phyloP scores from a whole-genome alignment of 2,888 invertebrate genomes.

The Amorpha juglandis region DNA sequence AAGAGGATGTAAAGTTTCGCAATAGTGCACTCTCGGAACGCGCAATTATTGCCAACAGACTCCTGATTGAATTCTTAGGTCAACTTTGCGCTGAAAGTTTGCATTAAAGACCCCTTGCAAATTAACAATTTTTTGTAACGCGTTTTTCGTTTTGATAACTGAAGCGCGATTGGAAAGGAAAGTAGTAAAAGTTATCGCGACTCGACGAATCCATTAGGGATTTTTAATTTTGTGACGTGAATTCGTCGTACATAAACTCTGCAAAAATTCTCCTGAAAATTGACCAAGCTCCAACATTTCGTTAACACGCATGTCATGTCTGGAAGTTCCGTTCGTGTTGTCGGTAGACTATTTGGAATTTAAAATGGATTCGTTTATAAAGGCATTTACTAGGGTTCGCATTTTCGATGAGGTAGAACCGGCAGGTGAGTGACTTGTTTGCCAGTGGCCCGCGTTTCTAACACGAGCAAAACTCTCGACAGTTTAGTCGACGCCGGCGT shows the following conservation, averaged over 20 bases:
- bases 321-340: slow-evolving; percentile 75
- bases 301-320: slow-evolving; percentile 81
- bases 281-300: slow-evolving; percentile 74
- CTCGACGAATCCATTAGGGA: background rate
- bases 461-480: slow-evolving; percentile 77
- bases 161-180: slow-evolving; percentile 47
- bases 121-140: slow-evolving; percentile 63
- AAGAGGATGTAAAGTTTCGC: slow-evolving; percentile 76
- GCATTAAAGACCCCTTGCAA: slow-evolving; percentile 71
- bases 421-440: slow-evolving; percentile 84
- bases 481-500: slow-evolving; percentile 74
- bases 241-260: slow-evolving; percentile 36
- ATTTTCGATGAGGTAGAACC: slow-evolving; percentile 78
- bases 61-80: slow-evolving; percentile 80
- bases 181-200: slow-evolving; percentile 39
- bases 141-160: slow-evolving; percentile 41
- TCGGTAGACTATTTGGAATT: slow-evolving; percentile 78
- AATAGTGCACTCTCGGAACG: slow-evolving; percentile 71
- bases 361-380: slow-evolving; percentile 81
- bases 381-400: slow-evolving; percentile 77
- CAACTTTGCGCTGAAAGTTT: slow-evolving; percentile 74
- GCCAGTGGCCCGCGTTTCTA: slow-evolving; percentile 66
- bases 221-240: slow-evolving; percentile 44
- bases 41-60: slow-evolving; percentile 77
- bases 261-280: slow-evolving; percentile 64